Evolutionary conservation across 2,113 vertebrate species (phyloP), one percentile per base, ranked within the genome.

Genomic region (Tringa solitaria): DNA sequence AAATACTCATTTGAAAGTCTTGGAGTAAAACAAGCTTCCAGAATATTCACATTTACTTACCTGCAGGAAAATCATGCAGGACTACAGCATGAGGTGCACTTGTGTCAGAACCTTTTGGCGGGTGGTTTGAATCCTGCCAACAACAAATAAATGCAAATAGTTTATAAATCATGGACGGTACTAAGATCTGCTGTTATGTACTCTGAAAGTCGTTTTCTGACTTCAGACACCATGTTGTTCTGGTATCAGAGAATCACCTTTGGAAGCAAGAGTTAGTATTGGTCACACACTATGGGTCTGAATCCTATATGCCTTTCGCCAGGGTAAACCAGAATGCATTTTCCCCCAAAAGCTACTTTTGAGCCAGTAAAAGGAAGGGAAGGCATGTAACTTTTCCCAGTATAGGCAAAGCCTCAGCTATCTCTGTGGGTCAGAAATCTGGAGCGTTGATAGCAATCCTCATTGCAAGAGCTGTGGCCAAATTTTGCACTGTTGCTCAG

Each of bases 1-100:
- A 86, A 79, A 84, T 27, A 63, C 46, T 39, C 19, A 51, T 48
- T 68, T 92, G 26, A 92, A 94, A 65, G 14, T 82, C 53, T 60
- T 43, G 14, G 30, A 92, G n/a, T 59, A 94, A 83, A 94, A 54
- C 7, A 93, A 64, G 20, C 12, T 77, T 94, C 8, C 43, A 53
- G 67, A 88, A 90, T 48, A 82, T 92, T 82, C 39, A 59, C 21
- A 32, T 90, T 56, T 84, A 84, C 97, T 97, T 96, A 99, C 99
- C 99, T 98, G 99, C 97, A 93, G 50, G 89, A 89, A 99, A 99
- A 97, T 99, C 99, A 95, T 99, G 98, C 79, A 99, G 81, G 39
- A 98, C 99, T 78, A 99, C 83, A 75, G 99, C 99, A 64, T 98
- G 98, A n/a, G 99, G 96, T 50, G 73, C 95, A 89, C 74, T 87